phyloP scores from a whole-genome alignment of 2,113 vertebrate species.

The Hirundichthys speculiger region DNA sequence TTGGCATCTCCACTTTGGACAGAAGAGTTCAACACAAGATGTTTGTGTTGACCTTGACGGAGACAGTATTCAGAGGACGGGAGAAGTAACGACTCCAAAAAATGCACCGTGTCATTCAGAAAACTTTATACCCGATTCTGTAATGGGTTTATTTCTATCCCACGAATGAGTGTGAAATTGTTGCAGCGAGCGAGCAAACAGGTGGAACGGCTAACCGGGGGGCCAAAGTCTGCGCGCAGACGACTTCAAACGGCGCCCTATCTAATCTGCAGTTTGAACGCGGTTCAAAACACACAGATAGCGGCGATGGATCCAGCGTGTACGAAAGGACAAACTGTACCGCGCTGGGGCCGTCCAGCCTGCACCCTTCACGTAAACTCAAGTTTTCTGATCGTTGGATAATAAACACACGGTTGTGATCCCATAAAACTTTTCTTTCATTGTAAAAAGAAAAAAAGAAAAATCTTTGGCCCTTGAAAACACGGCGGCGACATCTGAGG shows the following conservation, averaged over 20 bases:
- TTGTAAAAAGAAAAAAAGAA: constrained; percentile 6
- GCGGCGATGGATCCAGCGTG: constrained; percentile 8
- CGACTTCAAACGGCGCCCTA: constrained; percentile 77
- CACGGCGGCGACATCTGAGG: no score
- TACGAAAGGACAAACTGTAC: constrained; percentile 18
- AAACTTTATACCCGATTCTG: constrained; percentile 43
- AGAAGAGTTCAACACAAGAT: constrained; percentile 3
- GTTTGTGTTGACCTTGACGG: not conserved
- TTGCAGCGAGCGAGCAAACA: constrained; percentile 67
- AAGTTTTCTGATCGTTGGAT: not conserved
- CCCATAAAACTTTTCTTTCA: not conserved
- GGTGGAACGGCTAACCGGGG: constrained; percentile 59
- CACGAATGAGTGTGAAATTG: constrained; percentile 11
- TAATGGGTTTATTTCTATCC: constrained; percentile 4
- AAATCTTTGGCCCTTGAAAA: no score
- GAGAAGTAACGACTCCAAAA: not conserved
- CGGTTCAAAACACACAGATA: constrained; percentile 68
- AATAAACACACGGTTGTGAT: not conserved
- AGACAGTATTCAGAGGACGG: not conserved
- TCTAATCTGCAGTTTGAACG: constrained; percentile 74
- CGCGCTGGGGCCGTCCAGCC: not conserved
- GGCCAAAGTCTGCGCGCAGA: constrained; percentile 78
- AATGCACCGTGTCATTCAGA: not conserved
- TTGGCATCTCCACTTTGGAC: constrained; percentile 30
- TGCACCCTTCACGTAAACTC: not conserved